Percentiles rank a stretch among this genome's conserved stretches.
Conservation (phyloP, 2,797 vertebrate species). For the Acipenser oxyrinchus region DNA sequence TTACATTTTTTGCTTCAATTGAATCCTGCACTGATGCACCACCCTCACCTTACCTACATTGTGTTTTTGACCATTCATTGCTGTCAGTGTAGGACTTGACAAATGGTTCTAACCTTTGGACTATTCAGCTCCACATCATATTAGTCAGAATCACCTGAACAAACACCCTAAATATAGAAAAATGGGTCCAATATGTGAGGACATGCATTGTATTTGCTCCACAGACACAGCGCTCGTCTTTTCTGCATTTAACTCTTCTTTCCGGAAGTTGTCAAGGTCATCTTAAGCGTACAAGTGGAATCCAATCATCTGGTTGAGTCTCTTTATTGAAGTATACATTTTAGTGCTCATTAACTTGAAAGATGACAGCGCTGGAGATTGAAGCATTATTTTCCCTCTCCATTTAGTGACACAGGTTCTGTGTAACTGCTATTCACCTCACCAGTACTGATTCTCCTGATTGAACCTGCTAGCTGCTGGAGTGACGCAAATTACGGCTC, state of each 20-base stretch:
- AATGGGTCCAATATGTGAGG: too few species aligned
- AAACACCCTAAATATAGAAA: too few species aligned
- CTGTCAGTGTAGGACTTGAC: too few species aligned
- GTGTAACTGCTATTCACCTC: conserved; percentile 21
- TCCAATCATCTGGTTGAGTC: conserved; percentile 2
- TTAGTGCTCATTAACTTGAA: conserved; percentile 16
- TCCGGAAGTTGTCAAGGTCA: conserved; percentile 8
- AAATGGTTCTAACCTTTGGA: too few species aligned
- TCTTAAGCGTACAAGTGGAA: neutral
- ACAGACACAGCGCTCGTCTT: neutral
- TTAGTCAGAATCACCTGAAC: too few species aligned
- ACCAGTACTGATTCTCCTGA: conserved; percentile 48
- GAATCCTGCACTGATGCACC: too few species aligned
- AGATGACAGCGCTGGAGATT: conserved; percentile 3
- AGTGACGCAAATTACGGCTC: conserved; percentile 49
- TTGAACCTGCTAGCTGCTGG: conserved; percentile 37
- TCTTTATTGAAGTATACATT: conserved; percentile 10
- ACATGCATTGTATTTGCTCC: neutral
- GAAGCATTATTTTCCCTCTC: conserved; percentile 10
- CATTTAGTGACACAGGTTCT: neutral
- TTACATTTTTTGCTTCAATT: too few species aligned
- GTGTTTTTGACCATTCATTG: too few species aligned
- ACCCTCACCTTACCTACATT: too few species aligned
- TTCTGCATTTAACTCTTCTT: neutral
- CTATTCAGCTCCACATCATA: too few species aligned